Conservation (phyloP, 2,888 invertebrate genomes). For the Plebejus melissa region DNA sequence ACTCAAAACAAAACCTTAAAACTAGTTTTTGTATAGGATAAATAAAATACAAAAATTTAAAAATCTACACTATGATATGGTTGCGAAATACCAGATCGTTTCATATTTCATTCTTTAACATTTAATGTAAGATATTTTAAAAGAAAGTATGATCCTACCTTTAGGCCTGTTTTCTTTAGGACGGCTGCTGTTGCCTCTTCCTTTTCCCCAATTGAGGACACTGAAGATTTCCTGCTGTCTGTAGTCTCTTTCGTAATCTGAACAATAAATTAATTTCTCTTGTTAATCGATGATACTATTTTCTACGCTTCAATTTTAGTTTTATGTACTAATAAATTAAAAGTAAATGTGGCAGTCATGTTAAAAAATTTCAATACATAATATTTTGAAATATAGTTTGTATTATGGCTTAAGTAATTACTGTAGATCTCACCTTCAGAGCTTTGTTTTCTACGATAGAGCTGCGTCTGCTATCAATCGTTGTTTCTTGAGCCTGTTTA, state of each 20-base stretch:
- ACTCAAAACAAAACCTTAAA: conserved; percentile 29
- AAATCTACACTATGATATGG: neutral
- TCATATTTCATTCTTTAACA: neutral
- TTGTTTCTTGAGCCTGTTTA: conserved; percentile 55
- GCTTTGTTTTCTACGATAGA: conserved; percentile 66
- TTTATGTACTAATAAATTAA: neutral
- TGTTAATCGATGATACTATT: neutral
- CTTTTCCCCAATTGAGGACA: conserved; percentile 62
- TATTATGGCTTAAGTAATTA: neutral
- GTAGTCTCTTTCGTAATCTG: conserved; percentile 70
- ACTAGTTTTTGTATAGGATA: conserved; percentile 12
- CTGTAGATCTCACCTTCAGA: conserved; percentile 52
- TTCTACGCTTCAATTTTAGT: neutral
- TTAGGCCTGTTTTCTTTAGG: conserved; percentile 62
- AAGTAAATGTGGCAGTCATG: too few relatives aligned
- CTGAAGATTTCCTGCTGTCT: conserved; percentile 72
- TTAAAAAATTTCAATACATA: too few relatives aligned
- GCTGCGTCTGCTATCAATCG: conserved; percentile 63
- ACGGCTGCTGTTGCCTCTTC: conserved; percentile 54
- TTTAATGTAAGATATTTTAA: neutral
- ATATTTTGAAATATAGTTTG: too few relatives aligned
- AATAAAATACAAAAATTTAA: neutral
- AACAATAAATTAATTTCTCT: neutral
- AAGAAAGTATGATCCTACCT: conserved; percentile 47
- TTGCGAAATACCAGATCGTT: conserved; percentile 23